Evolutionary conservation across 2,888 invertebrate genomes (phyloP).

Genomic region (Eristalis intricaria): DNA sequence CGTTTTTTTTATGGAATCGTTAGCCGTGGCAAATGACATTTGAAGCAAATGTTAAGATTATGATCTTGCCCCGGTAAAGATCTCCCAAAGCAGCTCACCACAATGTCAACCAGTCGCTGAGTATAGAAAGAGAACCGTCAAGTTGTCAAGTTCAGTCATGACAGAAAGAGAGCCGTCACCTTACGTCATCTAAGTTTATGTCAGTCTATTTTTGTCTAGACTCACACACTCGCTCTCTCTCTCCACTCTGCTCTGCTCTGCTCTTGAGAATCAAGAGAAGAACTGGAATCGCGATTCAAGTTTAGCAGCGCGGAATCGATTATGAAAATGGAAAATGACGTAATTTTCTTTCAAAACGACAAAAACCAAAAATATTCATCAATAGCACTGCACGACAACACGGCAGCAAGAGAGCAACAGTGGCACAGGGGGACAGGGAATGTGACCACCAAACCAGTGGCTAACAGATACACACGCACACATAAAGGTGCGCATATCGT

Average conservation of each 20-base stretch:
- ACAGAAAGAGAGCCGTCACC: not conserved
- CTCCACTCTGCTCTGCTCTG: too few species aligned
- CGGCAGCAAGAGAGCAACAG: too few species aligned
- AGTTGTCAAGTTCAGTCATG: too few species aligned
- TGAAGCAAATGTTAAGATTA: too few species aligned
- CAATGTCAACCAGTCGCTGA: too few species aligned
- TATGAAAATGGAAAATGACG: slow-evolving; percentile 36
- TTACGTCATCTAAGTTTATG: not conserved
- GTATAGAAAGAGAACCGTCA: too few species aligned
- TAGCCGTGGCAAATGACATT: too few species aligned
- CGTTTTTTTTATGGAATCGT: too few species aligned
- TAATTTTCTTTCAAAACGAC: slow-evolving; percentile 12
- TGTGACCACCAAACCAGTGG: not conserved
- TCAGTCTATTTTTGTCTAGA: not conserved
- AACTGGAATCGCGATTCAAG: not conserved
- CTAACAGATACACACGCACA: too few species aligned
- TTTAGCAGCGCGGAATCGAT: not conserved
- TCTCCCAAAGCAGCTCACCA: too few species aligned
- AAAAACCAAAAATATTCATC: not conserved
- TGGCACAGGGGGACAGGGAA: not conserved
- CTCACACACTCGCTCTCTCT: not conserved
- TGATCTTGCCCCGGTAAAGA: too few species aligned
- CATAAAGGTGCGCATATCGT: not conserved
- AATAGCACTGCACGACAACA: not conserved
- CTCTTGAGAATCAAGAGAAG: too few species aligned